Evolutionary conservation across 2,888 invertebrate genomes (phyloP), one percentile per base, ranked within the genome.

Genomic region (Hypolimnas misippus): DNA sequence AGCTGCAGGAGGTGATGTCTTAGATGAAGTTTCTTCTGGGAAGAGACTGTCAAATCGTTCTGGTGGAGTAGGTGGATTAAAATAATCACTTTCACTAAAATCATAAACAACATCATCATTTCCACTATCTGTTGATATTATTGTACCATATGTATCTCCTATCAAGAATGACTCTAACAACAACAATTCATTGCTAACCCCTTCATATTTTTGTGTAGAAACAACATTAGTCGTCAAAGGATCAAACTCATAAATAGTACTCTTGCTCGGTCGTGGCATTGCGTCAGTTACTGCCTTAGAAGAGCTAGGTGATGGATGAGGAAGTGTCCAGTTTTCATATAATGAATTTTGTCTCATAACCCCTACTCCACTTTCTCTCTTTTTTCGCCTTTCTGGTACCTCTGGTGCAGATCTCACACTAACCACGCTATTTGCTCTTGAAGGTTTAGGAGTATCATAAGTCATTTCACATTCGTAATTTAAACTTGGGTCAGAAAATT

Each of bases 221-320:
- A 76, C 67, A 21, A 67, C 71, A 54, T 75, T 71, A 60, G 85
- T 70, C 56, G 86, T 86, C 21, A 94, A 81, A 1, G 95, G 96
- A 85, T 96, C 96, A 86, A 96, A 96, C 81, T 96, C 95, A 78
- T 94, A 92, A 53, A 96, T 93, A n/a, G 95, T 93, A 76, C 95
- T 95, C 71, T 93, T 88, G 57, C 93, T 92, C 0, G 84, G 71
- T 44, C 84, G 79, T 72, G 75, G 57, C 67, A 70, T 71, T 63
- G 51, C 54, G 65, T 74, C 70, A 19, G 58, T 31, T 6, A 38
- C 60, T 63, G 65, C 51, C 49, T 65, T 67, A 38, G 67, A 73
- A 16, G 67, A 35, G 38, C 70, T 68, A 50, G 62, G 71, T 42
- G 78, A 67, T 61, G 74, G 66, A 57, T 75, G 71, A 51, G 87